Evolutionary conservation across 2,797 vertebrate species (phyloP).

Genomic region (Xyrichtys novacula): DNA sequence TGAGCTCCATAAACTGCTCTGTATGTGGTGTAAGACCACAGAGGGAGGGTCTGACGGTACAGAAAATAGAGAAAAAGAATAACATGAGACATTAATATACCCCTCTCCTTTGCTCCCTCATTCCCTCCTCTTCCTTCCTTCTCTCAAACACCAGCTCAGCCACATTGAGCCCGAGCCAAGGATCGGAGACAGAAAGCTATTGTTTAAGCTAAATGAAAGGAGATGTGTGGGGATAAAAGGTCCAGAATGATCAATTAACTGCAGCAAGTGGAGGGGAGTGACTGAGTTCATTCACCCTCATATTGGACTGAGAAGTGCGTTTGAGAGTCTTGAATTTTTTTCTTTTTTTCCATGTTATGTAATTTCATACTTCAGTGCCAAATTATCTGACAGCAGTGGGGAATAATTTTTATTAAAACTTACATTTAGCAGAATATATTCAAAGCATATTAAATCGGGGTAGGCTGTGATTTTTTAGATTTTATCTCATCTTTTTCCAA

Average conservation of each 20-base stretch:
- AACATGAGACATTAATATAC: conserved; percentile 53
- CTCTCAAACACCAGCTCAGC: conserved; percentile 51
- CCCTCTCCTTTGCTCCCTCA: conserved; percentile 34
- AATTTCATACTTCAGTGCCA: not conserved
- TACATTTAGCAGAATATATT: too few species aligned
- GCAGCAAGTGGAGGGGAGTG: not conserved
- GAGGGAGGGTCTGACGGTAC: conserved; percentile 31
- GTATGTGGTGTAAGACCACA: conserved; percentile 46
- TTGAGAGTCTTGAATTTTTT: not conserved
- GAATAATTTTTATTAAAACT: too few species aligned
- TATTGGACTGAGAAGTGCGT: not conserved
- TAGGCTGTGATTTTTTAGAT: too few species aligned
- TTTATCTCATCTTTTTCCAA: too few species aligned
- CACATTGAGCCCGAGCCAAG: conserved; percentile 34
- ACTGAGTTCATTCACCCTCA: conserved; percentile 1
- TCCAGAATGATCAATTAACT: conserved; percentile 22
- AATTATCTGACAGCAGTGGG: not conserved
- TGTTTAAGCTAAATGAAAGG: conserved; percentile 50
- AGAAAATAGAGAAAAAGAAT: conserved; percentile 48
- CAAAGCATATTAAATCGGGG: too few species aligned
- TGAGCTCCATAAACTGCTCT: conserved; percentile 24
- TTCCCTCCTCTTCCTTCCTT: conserved; percentile 54
- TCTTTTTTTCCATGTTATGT: not conserved
- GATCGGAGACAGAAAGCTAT: conserved; percentile 54
- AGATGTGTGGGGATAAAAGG: conserved; percentile 24